phyloP scores from a whole-genome alignment of 2,888 invertebrate genomes.

The Stenodera caucasica region DNA sequence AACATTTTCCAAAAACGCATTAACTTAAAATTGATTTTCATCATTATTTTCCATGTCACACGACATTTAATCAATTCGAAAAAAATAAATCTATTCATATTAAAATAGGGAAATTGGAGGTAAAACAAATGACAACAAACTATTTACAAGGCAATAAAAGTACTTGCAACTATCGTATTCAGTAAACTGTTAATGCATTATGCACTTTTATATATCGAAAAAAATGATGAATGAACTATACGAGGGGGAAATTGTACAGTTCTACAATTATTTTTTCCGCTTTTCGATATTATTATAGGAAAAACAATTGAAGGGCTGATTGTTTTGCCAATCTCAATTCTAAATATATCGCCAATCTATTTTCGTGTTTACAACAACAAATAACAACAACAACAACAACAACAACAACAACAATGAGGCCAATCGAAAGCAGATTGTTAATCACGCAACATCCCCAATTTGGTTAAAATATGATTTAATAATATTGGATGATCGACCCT shows the following conservation, averaged over 20 bases:
- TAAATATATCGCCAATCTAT: neutral
- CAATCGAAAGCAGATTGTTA: constrained; percentile 1
- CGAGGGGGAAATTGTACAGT: neutral
- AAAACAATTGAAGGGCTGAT: neutral
- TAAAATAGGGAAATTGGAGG: neutral
- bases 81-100: neutral
- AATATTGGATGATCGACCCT: neutral
- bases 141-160: neutral
- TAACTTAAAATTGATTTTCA: too few species aligned
- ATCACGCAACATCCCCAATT: constrained; percentile 8
- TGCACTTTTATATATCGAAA: neutral
- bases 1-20: too few species aligned
- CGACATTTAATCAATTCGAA: too few species aligned
- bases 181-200: neutral
- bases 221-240: constrained; percentile 1
- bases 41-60: too few species aligned
- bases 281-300: neutral
- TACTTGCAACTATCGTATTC: neutral
- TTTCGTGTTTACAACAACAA: neutral
- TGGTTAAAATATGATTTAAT: neutral
- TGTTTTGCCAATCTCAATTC: neutral
- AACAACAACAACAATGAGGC: neutral
- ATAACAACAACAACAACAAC: neutral
- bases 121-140: neutral
- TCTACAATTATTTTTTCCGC: neutral